Conservation (phyloP, 2,797 vertebrate genomes). For the Etheostoma perlongum region DNA sequence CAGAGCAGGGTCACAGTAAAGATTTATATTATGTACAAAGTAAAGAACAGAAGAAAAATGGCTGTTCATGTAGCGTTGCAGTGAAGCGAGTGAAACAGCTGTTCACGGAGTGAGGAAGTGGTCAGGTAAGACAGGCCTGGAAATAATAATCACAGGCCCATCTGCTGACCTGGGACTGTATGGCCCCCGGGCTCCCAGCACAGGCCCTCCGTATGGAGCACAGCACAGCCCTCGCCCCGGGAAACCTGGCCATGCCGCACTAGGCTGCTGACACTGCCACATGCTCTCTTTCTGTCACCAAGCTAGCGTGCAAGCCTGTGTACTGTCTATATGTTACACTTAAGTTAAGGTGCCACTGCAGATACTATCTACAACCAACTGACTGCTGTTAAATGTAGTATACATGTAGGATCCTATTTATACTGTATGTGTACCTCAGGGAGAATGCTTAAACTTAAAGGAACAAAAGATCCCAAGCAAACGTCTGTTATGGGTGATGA, state of each 20-base stretch:
- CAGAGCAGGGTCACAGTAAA: slow-evolving; percentile 94
- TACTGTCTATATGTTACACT: slow-evolving; percentile 49
- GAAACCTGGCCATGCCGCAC: slow-evolving; percentile 83
- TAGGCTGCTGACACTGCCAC: slow-evolving; percentile 88
- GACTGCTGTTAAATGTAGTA: slow-evolving; percentile 51
- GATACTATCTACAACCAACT: slow-evolving; percentile 68
- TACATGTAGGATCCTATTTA: slow-evolving; percentile 58
- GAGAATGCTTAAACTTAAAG: slow-evolving; percentile 54
- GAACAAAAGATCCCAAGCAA: slow-evolving; percentile 72
- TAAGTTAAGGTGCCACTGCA: slow-evolving; percentile 67
- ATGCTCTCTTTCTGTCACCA: slow-evolving; percentile 84
- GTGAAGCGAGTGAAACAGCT: slow-evolving; percentile 97
- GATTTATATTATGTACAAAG: slow-evolving; percentile 96
- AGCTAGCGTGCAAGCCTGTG: slow-evolving; percentile 53
- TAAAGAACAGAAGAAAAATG: slow-evolving; percentile 97
- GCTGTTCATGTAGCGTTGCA: slow-evolving; percentile 88
- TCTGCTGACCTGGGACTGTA: slow-evolving; percentile 96
- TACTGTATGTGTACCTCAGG: slow-evolving; percentile 43
- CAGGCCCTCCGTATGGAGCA: slow-evolving; percentile 93
- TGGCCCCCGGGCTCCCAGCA: slow-evolving; percentile 90
- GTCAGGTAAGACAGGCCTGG: slow-evolving; percentile 95
- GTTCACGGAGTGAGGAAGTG: slow-evolving; percentile 95
- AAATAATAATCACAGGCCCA: slow-evolving; percentile 97
- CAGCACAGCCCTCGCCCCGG: slow-evolving; percentile 83
- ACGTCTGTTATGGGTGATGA: slow-evolving; percentile 69